A percentile compares a stretch with the other conserved stretches of the same genome.
phyloP scores from a whole-genome alignment of 2,888 invertebrate genomes.

The Flabesymbios commensalis region DNA sequence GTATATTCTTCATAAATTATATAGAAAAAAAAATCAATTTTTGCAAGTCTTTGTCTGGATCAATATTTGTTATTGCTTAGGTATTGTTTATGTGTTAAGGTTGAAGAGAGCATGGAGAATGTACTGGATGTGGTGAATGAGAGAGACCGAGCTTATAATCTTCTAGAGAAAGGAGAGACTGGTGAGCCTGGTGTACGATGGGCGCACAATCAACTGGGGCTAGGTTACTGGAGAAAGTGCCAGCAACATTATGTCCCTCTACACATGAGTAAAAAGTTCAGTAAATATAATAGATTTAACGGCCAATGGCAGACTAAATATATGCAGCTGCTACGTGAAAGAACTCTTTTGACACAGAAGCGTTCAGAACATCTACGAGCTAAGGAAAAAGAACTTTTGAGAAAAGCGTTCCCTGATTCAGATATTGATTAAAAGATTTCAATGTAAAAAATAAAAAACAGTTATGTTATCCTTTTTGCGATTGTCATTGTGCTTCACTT shows the following conservation, averaged over 20 bases:
- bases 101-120: conserved; percentile 92
- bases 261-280: conserved; percentile 13
- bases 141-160: conserved; percentile 85
- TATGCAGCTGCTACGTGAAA: conserved; percentile 26
- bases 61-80: background rate
- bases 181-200: conserved; percentile 26
- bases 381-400: background rate
- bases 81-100: conserved; percentile 58
- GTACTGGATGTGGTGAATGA: conserved; percentile 88
- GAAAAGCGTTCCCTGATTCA: conserved; percentile 18
- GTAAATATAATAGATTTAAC: background rate
- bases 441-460: no score
- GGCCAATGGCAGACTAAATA: conserved; percentile 30
- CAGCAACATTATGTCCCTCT: conserved; percentile 25
- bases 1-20: no score
- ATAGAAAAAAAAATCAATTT: no score
- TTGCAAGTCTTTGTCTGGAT: no score
- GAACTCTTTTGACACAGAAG: conserved; percentile 5
- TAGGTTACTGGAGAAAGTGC: conserved; percentile 20
- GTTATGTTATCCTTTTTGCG: no score
- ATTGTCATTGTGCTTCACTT: no score
- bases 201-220: conserved; percentile 28
- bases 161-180: conserved; percentile 70
- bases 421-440: conserved; percentile 10
- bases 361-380: background rate